Evolutionary conservation across 2,797 vertebrate species (phyloP), one percentile per base, ranked within the genome.

Genomic region (Dallia pectoralis): DNA sequence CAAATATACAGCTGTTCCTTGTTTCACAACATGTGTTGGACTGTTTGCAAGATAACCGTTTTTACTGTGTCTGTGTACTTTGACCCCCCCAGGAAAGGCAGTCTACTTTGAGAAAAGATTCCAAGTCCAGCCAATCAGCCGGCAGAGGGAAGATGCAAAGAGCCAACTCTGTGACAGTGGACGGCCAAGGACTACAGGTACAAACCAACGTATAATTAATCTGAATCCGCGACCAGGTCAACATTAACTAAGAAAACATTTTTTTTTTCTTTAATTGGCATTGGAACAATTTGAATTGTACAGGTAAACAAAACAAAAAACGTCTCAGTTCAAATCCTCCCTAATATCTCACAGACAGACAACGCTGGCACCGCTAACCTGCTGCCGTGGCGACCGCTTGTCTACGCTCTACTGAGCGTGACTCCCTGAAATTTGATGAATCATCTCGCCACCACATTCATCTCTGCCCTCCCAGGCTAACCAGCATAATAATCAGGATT

Each of bases 401-500:
- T 93, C 91, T 93, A 71, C 81, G 40, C 40, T 44, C 40, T 44
- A 44, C 40, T 44, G 36, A 40, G 79, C 73, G 76, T 22, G 78
- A 88, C 91, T 89, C 90, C 86, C 78, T 91, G 86, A 86, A 92
- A 93, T 91, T 89, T 91, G 93, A 97, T 95, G 91, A 94, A 98
- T 99, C 95, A 94, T 93, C 91, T 93, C 95, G 92, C 91, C 84
- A 92, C 90, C 94, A 88, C 94, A 98, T 99, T 95, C 93, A 95
- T 99, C 97, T 96, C 93, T 90, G 93, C 94, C 94, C 95, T 95
- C 93, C 92, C 92, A 89, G 92, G 94, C 93, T 96, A 97, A 97
- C 95, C 96, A 97, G 96, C 93, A 91, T 98, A 97, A 99, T 99
- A 97, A 96, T 98, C 97, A 95, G 95, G 97, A 97, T 99, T 99